Evolutionary conservation across 1,140 invertebrate genomes (phyloP), one percentile per base, ranked within the genome.

Genomic region (Anastrepha ludens): DNA sequence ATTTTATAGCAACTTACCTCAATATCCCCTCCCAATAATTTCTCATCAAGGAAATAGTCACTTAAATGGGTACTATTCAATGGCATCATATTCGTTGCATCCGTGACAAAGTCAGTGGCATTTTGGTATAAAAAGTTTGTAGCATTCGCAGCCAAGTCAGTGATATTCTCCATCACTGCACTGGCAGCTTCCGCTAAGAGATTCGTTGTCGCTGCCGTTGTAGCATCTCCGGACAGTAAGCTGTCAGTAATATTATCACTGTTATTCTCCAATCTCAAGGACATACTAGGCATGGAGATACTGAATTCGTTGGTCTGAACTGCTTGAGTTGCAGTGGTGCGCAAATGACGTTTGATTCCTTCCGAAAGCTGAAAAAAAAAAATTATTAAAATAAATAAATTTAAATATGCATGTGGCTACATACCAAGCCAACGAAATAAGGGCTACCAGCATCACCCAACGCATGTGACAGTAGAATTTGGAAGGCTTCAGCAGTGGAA

Each of bases 381-480:
- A 87, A 87, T 47, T 58, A 29, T 1, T 20, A 20, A 87, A 20
- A 81, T 81, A 44, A 62, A 87, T 39, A 29, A 29, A 86, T 65
- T 2, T 39, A 44, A 39, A 9, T 64, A 44, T 55, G 1, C 50
- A 29, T 47, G 17, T 17, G 39, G 13, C 60, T 85, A 95, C 96
- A 96, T 95, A 98, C 98, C 90, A 97, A 93, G 93, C 98, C 98
- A 91, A 99, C 96, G 88, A 99, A 94, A 92, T 98, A 99, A 0
- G 98, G 98, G 94, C 98, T 98, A 60, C 97, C 97, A 60, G 98
- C 98, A 94, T 99, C 98, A 17, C 98, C 98, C 62, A 99, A 94
- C 60, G 97, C 96, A 94, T 99, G 98, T 6, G 98, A 98, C 89
- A 98, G 94, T n/a, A 99, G 94, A 90, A 99, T 98, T 94, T 99